Conservation (phyloP, 2,797 vertebrate species). For the Hydrolagus colliei region DNA sequence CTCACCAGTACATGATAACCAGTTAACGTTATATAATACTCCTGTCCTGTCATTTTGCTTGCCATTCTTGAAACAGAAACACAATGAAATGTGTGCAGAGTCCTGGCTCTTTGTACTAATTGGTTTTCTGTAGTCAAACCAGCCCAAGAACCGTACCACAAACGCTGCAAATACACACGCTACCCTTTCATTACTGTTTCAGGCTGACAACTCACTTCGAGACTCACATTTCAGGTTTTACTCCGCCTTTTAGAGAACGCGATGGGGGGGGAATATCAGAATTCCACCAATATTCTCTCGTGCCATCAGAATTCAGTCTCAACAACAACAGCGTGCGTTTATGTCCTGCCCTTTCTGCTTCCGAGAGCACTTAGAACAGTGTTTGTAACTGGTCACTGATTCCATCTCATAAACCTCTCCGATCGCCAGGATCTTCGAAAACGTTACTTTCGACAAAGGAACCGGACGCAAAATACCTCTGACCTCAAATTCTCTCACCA, state of each 20-base stretch:
- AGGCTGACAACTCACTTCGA: not conserved
- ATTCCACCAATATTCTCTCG: not conserved
- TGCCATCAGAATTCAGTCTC: not conserved
- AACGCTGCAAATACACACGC: not conserved
- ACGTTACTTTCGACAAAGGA: too few species aligned
- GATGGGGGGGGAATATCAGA: not conserved
- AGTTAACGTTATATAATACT: not conserved
- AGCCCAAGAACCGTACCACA: not conserved
- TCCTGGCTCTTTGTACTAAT: not conserved
- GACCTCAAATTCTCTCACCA: too few species aligned
- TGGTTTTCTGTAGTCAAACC: not conserved
- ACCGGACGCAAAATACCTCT: too few species aligned
- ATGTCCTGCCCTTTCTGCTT: too few species aligned
- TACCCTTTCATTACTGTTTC: not conserved
- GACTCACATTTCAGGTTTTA: not conserved
- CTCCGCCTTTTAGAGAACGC: not conserved
- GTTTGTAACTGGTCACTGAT: too few species aligned
- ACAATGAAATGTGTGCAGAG: not conserved
- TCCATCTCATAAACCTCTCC: too few species aligned
- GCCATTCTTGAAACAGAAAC: too few species aligned
- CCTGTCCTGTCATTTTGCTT: not conserved
- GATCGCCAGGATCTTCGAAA: too few species aligned
- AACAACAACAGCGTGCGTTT: not conserved
- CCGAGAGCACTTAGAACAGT: too few species aligned
- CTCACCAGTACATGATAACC: not conserved